Conservation (phyloP, 2,888 invertebrate species). For the Paralinhomoeus sp. region DNA sequence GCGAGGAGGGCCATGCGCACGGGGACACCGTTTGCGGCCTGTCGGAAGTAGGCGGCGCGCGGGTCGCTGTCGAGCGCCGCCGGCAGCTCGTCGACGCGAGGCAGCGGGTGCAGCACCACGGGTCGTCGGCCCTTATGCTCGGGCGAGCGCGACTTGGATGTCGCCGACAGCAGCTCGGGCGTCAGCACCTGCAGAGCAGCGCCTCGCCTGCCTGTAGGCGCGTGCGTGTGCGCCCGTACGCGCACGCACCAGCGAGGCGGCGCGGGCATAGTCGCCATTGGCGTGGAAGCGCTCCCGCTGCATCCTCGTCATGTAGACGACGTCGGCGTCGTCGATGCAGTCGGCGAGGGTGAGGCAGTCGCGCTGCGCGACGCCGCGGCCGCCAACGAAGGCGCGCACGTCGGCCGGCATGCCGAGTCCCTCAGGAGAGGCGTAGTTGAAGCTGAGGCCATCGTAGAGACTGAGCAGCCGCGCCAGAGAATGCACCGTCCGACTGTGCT, state of each 20-base stretch:
- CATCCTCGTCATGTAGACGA: conserved; percentile 91
- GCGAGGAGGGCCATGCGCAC: conserved; percentile 89
- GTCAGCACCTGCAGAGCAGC: no score
- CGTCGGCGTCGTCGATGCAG: conserved; percentile 74
- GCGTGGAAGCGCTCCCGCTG: conserved; percentile 67
- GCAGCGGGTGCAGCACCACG: conserved; percentile 91
- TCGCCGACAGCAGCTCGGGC: no score
- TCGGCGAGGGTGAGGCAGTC: conserved; percentile 41
- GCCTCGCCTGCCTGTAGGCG: no score
- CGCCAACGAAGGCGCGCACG: conserved; percentile 50
- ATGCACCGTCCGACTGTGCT: conserved; percentile 91
- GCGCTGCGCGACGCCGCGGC: conserved; percentile 34
- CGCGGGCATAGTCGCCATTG: no score
- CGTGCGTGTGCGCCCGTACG: conserved; percentile 70
- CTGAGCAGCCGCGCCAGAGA: conserved; percentile 78
- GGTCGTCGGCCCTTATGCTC: conserved; percentile 37
- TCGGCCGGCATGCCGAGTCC: conserved; percentile 69
- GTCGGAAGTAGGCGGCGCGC: conserved; percentile 89
- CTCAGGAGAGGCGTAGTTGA: conserved; percentile 66
- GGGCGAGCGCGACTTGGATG: no score
- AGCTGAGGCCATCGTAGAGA: conserved; percentile 54
- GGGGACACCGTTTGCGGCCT: conserved; percentile 90
- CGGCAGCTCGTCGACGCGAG: conserved; percentile 78
- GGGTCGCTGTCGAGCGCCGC: conserved; percentile 84
- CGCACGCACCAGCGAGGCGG: conserved; percentile 49